Conservation (phyloP, 2,797 vertebrate genomes). For the Chiroxiphia lanceolata region DNA sequence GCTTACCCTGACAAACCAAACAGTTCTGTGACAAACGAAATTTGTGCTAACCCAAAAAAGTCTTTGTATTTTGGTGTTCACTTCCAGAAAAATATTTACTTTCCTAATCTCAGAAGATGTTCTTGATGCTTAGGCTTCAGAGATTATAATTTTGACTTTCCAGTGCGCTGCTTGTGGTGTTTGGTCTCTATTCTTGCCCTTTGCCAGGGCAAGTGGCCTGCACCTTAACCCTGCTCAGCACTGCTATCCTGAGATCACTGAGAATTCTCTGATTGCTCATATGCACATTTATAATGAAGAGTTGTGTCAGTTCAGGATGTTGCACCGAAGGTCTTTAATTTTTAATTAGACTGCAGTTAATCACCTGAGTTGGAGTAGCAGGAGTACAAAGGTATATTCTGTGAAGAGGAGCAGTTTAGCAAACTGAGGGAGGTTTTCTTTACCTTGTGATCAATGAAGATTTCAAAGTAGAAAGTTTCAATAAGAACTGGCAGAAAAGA, state of each 20-base stretch:
- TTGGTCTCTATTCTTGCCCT: not conserved
- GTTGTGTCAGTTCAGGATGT: not conserved
- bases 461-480: not conserved
- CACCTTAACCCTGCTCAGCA: not conserved
- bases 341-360: not conserved
- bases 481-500: not conserved
- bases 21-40: not conserved
- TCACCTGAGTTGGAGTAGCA: not conserved
- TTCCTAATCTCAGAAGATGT: not conserved
- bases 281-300: accelerated
- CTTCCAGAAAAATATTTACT: not conserved
- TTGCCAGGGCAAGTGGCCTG: not conserved
- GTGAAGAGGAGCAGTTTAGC: not conserved
- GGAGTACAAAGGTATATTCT: not conserved
- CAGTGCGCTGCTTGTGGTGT: not conserved
- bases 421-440: not conserved
- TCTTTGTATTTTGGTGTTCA: not conserved
- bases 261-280: not conserved
- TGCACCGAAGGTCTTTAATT: not conserved
- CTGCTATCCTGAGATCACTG: accelerated
- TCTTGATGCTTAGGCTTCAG: not conserved
- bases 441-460: not conserved
- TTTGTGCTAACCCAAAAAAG: not conserved
- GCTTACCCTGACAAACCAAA: not conserved
- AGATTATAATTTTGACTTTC: not conserved